Percentiles rank a stretch among this genome's conserved stretches.
These are phyloP conservation scores for Gryon sp. DNA, from an alignment of 1,140 invertebrate species.

Conservation along the genomic window DNA sequence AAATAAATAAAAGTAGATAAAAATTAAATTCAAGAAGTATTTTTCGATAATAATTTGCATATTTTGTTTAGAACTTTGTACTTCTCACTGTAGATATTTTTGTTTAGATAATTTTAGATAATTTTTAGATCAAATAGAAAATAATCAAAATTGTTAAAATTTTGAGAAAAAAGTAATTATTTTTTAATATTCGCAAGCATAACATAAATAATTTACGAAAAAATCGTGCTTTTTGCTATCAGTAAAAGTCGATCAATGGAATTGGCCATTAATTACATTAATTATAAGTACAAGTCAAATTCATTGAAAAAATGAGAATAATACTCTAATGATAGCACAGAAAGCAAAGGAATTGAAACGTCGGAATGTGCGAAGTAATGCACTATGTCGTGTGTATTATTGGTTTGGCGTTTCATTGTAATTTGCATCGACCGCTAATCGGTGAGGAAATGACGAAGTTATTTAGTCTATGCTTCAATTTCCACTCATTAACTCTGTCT, in stretches of 20 bases:
- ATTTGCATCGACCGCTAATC: constrained; percentile 44
- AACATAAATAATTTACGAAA: too few species aligned
- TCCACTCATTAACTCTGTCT: constrained; percentile 45
- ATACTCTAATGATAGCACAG: constrained; percentile 34
- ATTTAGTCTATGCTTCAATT: constrained; percentile 35
- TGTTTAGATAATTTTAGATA: too few species aligned
- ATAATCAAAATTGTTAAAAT: too few species aligned
- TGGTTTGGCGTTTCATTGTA: constrained; percentile 45
- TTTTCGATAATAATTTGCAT: too few species aligned
- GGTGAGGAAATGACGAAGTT: constrained; percentile 52
- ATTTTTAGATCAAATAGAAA: too few species aligned
- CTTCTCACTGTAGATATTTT: too few species aligned
- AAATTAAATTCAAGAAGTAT: too few species aligned
- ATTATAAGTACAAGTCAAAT: constrained; percentile 25
- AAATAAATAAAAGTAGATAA: too few species aligned
- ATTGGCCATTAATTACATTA: constrained; percentile 23
- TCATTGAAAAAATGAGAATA: constrained; percentile 26
- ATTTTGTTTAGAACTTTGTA: too few species aligned
- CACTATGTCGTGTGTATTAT: constrained; percentile 32
- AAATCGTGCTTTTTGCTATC: too few species aligned
- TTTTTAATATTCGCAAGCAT: too few species aligned
- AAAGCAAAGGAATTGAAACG: constrained; percentile 31
- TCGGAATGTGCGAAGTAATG: constrained; percentile 55
- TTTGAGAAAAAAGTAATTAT: too few species aligned
- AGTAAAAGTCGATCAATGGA: not conserved